Percentiles rank a stretch among this genome's conserved stretches.
These are phyloP conservation scores for Bagarius yarrelli DNA, from an alignment of 2,113 vertebrate genomes.

Conservation along the genomic window DNA sequence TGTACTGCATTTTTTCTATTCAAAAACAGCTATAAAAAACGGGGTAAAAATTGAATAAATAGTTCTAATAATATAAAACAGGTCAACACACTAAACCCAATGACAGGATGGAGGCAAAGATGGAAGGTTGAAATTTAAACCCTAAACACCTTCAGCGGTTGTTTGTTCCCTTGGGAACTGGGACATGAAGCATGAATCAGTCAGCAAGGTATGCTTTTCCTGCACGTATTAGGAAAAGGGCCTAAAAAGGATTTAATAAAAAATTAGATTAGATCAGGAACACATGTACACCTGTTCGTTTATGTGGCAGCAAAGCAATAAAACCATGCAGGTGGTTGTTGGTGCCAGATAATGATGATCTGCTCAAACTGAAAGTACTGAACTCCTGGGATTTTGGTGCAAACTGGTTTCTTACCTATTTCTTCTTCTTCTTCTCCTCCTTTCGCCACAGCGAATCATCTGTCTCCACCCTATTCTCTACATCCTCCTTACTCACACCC, in stretches of 20 bases:
- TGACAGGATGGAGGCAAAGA: not conserved
- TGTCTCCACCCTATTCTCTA: too few relatives aligned
- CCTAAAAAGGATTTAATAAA: not conserved
- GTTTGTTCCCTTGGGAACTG: not conserved
- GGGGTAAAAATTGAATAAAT: too few relatives aligned
- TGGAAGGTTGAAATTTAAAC: not conserved
- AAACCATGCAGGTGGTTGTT: not conserved
- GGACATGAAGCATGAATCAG: not conserved
- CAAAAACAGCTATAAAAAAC: too few relatives aligned
- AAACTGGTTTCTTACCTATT: too few relatives aligned
- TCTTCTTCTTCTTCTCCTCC: too few relatives aligned
- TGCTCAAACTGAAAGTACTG: not conserved
- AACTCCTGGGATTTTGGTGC: not conserved
- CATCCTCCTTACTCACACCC: too few relatives aligned
- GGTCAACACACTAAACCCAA: not conserved
- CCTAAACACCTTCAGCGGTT: not conserved
- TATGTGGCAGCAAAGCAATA: not conserved
- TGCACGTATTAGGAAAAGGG: not conserved
- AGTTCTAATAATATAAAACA: not conserved
- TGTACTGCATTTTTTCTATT: too few relatives aligned
- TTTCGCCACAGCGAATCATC: too few relatives aligned
- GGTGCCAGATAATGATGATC: not conserved
- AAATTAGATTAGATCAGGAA: not conserved
- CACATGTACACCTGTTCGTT: not conserved
- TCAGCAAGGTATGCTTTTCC: not conserved